Base-by-base conservation (phyloP, 2,113 vertebrate species). In the Vicugna pacos region DNA sequence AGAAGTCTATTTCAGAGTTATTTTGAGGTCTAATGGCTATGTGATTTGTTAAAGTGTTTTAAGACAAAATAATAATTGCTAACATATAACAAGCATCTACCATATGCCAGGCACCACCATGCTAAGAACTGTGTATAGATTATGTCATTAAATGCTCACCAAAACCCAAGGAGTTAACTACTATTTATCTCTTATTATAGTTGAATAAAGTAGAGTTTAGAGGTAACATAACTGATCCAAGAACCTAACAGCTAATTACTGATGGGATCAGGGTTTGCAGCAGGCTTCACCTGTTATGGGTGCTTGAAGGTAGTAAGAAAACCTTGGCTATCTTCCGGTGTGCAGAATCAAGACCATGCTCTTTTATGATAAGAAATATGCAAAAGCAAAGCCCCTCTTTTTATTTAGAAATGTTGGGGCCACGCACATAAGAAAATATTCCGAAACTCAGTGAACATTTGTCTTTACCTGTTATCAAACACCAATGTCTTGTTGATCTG, bases 71-170 rank as follows among this genome's bases (percentile, higher is more conserved):
- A 89, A 72, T 67, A 84, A 70, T 11, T 64, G 60, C 48, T 85
- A 91, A 72, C 35, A 69, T 69, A 35, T 24, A 84, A 82, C 56
- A 84, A 87, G 30, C 32, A 48, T 38, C 77, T 64, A 56, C 65
- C 60, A 69, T 46, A 79, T 24, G 72, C n/a, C 81, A 67, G 32
- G 16, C 22, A 89, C 75, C 13, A 82, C 80, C 52, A 58, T 2
- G 38, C 64, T 95, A 84, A 97, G 79, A 48, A 30, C 54, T 86
- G 82, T 54, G 79, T 69, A 83, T 50, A 93, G 70, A 95, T 77
- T 50, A 81, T 82, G 58, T 83, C 76, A 91, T 89, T 85, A 94
- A 88, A 95, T 56, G 50, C 14, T 95, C 75, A 94, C 60, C 82
- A 46, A 91, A 91, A 67, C 26, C 72, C 77, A 48, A 79, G 15